A percentile compares a stretch with the other conserved stretches of the same genome.
phyloP scores from a whole-genome alignment of 2,888 invertebrate species.

The Helleia helle region DNA sequence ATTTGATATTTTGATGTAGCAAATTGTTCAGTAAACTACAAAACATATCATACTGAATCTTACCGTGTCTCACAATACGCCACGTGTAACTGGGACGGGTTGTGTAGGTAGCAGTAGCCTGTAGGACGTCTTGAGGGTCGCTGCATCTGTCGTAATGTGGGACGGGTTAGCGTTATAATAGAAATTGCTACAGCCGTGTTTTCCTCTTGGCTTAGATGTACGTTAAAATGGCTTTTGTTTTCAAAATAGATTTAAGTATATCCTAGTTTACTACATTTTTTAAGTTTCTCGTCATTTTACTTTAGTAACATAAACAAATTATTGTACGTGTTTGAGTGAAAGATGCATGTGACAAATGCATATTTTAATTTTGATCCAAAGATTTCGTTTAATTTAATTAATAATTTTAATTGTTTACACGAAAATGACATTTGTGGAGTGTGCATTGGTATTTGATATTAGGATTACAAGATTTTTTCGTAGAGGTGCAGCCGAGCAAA shows the following conservation, averaged over 20 bases:
- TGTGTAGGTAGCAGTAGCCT: conserved; percentile 10
- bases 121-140: neutral
- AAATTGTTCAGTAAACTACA: conserved; percentile 67
- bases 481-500: conserved; percentile 72
- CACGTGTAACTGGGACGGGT: too few relatives aligned
- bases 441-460: conserved; percentile 68
- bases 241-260: conserved; percentile 66
- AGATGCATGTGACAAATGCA: conserved; percentile 66
- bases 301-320: conserved; percentile 52
- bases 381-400: conserved; percentile 59
- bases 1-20: conserved; percentile 55
- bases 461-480: conserved; percentile 59
- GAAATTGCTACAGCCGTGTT: conserved; percentile 41
- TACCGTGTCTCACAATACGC: conserved; percentile 39
- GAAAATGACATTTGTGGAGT: conserved; percentile 68
- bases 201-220: conserved; percentile 42
- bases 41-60: conserved; percentile 69
- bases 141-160: conserved; percentile 27
- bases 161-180: conserved; percentile 20
- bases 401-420: conserved; percentile 49
- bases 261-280: conserved; percentile 36
- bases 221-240: conserved; percentile 63
- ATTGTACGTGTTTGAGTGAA: conserved; percentile 55
- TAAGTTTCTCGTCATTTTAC: conserved; percentile 61
- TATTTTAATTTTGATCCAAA: conserved; percentile 70